Conservation (phyloP, 2,888 invertebrate species). For the Pharmacophagus antenor region DNA sequence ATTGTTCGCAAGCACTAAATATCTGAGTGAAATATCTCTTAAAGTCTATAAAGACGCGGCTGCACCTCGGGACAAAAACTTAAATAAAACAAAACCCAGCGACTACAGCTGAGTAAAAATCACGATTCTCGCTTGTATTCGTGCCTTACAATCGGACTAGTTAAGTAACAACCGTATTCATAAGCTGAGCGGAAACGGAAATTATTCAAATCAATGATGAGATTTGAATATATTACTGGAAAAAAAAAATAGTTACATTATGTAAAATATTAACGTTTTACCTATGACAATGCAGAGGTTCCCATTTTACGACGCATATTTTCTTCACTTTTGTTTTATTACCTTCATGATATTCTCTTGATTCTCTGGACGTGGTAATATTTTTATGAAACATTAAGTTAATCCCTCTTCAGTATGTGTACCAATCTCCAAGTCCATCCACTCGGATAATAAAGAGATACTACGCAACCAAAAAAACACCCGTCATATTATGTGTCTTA, state of each 20-base stretch:
- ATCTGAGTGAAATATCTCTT: slow-evolving; percentile 27
- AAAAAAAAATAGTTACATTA: neutral
- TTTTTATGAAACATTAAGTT: too few species aligned
- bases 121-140: slow-evolving; percentile 36
- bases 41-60: slow-evolving; percentile 27
- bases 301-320: too few species aligned
- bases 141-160: slow-evolving; percentile 37
- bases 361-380: too few species aligned
- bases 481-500: too few species aligned
- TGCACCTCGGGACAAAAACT: slow-evolving; percentile 22
- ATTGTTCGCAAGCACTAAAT: slow-evolving; percentile 20
- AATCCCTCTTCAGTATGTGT: too few species aligned
- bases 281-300: too few species aligned
- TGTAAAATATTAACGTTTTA: too few species aligned
- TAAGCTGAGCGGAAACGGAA: slow-evolving; percentile 27
- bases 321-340: too few species aligned
- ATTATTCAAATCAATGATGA: neutral
- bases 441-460: too few species aligned
- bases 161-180: slow-evolving; percentile 5
- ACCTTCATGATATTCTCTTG: too few species aligned
- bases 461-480: too few species aligned
- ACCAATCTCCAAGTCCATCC: too few species aligned
- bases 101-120: slow-evolving; percentile 36
- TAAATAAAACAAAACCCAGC: slow-evolving; percentile 34
- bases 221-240: neutral